Evolutionary conservation across 2,797 vertebrate species (phyloP).

Genomic region (Podarcis lilfordi): DNA sequence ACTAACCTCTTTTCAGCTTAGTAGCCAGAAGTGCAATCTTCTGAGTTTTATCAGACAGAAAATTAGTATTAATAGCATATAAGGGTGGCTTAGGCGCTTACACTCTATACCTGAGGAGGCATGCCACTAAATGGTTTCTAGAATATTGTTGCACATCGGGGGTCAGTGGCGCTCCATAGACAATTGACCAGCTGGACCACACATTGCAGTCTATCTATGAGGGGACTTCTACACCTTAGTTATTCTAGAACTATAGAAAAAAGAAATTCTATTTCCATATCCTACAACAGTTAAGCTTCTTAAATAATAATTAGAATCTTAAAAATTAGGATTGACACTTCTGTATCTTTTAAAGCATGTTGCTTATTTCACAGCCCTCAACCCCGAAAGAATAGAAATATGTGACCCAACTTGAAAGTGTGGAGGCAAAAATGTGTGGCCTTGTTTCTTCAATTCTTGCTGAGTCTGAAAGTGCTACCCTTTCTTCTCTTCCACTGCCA

Average conservation of each 20-base stretch:
- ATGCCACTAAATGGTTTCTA: background rate
- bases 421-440: constrained; percentile 64
- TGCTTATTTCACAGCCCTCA: constrained; percentile 53
- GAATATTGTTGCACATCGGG: background rate
- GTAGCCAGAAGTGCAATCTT: too few species aligned
- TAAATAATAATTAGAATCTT: too few species aligned
- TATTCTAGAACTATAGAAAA: too few species aligned
- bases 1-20: background rate
- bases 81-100: background rate
- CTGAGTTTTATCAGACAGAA: background rate
- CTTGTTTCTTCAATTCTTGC: constrained; percentile 42
- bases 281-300: background rate
- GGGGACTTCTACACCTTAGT: constrained; percentile 24
- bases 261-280: constrained; percentile 2
- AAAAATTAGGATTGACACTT: constrained; percentile 43
- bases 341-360: constrained; percentile 61
- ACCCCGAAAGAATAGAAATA: constrained; percentile 19
- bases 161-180: background rate
- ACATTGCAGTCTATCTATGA: constrained; percentile 2
- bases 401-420: constrained; percentile 62
- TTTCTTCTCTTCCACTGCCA: constrained; percentile 49
- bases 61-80: background rate
- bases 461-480: constrained; percentile 63
- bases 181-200: too few species aligned
- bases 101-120: background rate